Conservation (phyloP, 2,888 invertebrate species). For the Pseudolycoriella hygida region DNA sequence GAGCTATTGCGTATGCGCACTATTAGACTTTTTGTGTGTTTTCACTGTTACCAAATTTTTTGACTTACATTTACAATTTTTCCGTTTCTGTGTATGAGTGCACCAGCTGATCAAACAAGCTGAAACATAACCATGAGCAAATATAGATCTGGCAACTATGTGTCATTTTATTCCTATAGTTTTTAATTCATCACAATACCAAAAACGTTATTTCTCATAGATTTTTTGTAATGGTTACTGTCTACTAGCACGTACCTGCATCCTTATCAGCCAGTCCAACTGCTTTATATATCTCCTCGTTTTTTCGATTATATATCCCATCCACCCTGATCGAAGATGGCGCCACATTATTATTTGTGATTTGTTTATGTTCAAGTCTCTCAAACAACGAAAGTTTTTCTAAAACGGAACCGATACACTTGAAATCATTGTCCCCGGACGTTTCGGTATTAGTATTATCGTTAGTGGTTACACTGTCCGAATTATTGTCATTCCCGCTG, state of each 20-base stretch:
- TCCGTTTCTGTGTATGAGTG: too few species aligned
- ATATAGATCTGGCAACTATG: too few species aligned
- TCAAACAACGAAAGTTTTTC: slow-evolving; percentile 31
- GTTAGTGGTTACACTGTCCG: not conserved
- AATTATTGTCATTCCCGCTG: not conserved
- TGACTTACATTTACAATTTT: too few species aligned
- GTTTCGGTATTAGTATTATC: slow-evolving; percentile 1
- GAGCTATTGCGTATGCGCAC: too few species aligned
- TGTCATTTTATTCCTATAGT: too few species aligned
- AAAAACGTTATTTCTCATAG: too few species aligned
- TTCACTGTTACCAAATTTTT: too few species aligned
- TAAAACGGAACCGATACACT: slow-evolving; percentile 26
- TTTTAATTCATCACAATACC: too few species aligned
- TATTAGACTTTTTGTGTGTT: too few species aligned
- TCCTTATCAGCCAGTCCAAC: slow-evolving; percentile 13
- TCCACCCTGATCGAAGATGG: not conserved
- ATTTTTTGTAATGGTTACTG: too few species aligned
- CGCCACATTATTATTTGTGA: not conserved
- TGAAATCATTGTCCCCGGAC: slow-evolving; percentile 19
- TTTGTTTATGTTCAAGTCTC: slow-evolving; percentile 20
- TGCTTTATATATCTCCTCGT: slow-evolving; percentile 14
- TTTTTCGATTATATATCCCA: slow-evolving; percentile 8
- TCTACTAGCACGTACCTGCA: slow-evolving; percentile 17
- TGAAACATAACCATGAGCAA: too few species aligned
- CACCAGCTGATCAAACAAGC: too few species aligned